These are phyloP conservation scores for Ptychochromis oligacanthus DNA, from an alignment of 2,113 vertebrate species.

Conservation along the genomic window DNA sequence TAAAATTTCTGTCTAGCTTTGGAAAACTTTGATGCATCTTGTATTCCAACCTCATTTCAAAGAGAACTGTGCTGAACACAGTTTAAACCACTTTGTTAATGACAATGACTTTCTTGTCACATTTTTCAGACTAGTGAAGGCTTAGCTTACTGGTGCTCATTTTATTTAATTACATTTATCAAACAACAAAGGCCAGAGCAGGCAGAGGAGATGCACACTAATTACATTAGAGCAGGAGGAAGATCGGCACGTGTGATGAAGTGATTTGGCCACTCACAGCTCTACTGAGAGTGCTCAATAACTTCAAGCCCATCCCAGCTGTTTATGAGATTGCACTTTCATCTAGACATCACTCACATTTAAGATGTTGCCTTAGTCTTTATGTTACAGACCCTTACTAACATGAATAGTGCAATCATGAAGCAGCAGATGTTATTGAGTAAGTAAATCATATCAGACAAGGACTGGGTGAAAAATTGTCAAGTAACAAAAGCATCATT, in stretches of 20 bases:
- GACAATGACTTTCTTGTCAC: slow-evolving; percentile 64
- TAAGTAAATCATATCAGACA: slow-evolving; percentile 31
- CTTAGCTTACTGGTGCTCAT: slow-evolving; percentile 55
- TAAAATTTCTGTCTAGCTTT: neutral
- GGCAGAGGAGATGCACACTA: slow-evolving; percentile 65
- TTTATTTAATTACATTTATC: slow-evolving; percentile 74
- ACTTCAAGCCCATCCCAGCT: slow-evolving; percentile 60
- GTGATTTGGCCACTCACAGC: slow-evolving; percentile 54
- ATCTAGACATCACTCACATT: slow-evolving; percentile 62
- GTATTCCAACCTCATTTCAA: slow-evolving; percentile 42
- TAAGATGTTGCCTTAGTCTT: slow-evolving; percentile 32
- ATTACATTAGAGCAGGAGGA: slow-evolving; percentile 71
- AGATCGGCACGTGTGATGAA: slow-evolving; percentile 70
- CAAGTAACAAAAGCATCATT: neutral
- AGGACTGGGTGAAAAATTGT: slow-evolving; percentile 17
- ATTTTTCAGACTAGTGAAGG: slow-evolving; percentile 40
- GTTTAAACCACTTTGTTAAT: slow-evolving; percentile 58
- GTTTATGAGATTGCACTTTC: slow-evolving; percentile 74
- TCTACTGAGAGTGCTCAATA: slow-evolving; percentile 44
- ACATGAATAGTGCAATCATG: neutral
- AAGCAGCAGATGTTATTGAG: slow-evolving; percentile 1
- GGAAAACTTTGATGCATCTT: neutral
- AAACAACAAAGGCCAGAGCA: slow-evolving; percentile 67
- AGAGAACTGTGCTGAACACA: slow-evolving; percentile 24
- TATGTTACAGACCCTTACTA: slow-evolving; percentile 17